Evolutionary conservation across 2,888 invertebrate genomes (phyloP).

Genomic region (Papilio protenor): DNA sequence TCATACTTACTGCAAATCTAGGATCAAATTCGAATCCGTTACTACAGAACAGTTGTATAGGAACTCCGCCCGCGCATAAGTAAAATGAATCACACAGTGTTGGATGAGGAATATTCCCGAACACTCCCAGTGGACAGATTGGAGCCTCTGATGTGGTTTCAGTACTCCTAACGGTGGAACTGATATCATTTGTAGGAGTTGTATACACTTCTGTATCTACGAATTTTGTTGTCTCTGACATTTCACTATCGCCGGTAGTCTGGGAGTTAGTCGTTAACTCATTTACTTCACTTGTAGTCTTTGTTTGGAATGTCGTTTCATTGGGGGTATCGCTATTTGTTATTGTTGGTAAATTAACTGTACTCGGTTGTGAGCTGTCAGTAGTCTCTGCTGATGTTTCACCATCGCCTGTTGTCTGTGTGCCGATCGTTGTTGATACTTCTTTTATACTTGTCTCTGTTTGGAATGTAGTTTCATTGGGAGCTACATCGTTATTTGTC

Average conservation of each 20-base stretch:
- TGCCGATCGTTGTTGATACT: neutral
- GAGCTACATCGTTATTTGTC: neutral
- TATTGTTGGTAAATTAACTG: neutral
- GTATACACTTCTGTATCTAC: neutral
- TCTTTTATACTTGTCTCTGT: neutral
- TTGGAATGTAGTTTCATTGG: neutral
- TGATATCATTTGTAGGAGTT: neutral
- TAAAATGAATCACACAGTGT: conserved; percentile 57
- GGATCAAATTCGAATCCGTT: conserved; percentile 46
- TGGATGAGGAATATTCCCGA: conserved; percentile 60
- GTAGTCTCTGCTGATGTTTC: neutral
- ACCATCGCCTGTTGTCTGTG: neutral
- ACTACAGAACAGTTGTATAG: conserved; percentile 50
- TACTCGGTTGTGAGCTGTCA: neutral
- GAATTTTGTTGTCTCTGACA: neutral
- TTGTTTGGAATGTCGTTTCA: conserved; percentile 4
- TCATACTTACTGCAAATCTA: conserved; percentile 43
- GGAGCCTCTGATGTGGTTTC: conserved; percentile 30
- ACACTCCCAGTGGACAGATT: conserved; percentile 53
- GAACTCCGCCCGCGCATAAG: conserved; percentile 56
- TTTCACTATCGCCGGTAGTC: neutral
- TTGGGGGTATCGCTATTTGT: conserved; percentile 45
- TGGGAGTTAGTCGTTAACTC: neutral
- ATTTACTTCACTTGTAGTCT: neutral
- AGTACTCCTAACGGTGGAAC: neutral